A percentile compares a stretch with the other conserved stretches of the same genome.
These are phyloP conservation scores for Podiceps cristatus DNA, from an alignment of 2,113 vertebrate species.

Conservation along the genomic window DNA sequence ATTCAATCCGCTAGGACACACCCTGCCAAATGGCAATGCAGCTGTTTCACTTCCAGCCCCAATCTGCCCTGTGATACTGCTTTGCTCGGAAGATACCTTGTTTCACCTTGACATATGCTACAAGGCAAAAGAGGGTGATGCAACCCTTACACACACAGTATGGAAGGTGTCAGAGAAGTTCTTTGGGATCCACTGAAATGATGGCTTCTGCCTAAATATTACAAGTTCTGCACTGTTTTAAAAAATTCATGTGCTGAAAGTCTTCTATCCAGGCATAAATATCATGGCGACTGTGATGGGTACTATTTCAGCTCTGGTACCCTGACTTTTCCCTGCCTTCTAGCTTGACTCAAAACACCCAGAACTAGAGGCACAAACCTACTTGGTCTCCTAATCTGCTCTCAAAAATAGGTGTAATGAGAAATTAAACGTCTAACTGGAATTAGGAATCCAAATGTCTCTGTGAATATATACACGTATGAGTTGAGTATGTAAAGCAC, in stretches of 20 bases:
- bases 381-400: not conserved
- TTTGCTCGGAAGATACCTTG: not conserved
- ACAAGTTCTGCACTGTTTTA: not conserved
- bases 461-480: not conserved
- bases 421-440: not conserved
- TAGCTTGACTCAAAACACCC: not conserved
- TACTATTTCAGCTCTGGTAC: not conserved
- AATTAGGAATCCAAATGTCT: not conserved
- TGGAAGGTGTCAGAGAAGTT: not conserved
- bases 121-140: not conserved
- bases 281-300: not conserved
- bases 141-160: not conserved
- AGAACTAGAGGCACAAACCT: not conserved
- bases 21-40: not conserved
- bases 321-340: not conserved
- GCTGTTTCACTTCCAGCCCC: not conserved
- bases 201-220: not conserved
- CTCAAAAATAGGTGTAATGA: not conserved
- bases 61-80: not conserved
- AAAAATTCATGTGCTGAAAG: not conserved
- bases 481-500: not conserved
- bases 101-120: not conserved
- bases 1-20: not conserved
- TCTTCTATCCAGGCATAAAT: not conserved
- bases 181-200: not conserved